These are phyloP conservation scores for Gallinago jamesoni DNA, from an alignment of 2,113 vertebrate species.

Conservation along the genomic window DNA sequence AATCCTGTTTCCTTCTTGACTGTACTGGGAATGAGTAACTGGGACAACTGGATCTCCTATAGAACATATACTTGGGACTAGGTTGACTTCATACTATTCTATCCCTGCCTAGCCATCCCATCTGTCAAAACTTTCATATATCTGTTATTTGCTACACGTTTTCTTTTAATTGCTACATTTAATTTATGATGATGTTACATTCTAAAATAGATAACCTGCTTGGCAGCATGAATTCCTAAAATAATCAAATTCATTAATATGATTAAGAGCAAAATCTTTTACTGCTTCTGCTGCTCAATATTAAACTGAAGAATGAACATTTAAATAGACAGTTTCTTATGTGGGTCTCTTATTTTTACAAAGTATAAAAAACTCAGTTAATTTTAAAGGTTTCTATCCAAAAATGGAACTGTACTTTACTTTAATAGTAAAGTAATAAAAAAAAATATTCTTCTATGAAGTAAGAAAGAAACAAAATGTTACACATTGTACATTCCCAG, in stretches of 20 bases:
- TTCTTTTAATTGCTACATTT: not conserved
- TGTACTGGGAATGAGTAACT: not conserved
- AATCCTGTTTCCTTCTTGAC: not conserved
- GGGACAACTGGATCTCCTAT: not conserved
- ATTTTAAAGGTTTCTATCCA: slow-evolving; percentile 2
- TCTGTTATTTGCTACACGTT: not conserved
- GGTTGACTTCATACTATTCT: not conserved
- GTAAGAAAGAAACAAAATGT: slow-evolving; percentile 17
- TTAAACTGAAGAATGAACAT: not conserved
- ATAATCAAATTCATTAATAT: slow-evolving; percentile 45
- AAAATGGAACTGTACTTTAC: slow-evolving; percentile 37
- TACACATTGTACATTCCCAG: not conserved
- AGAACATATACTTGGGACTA: not conserved
- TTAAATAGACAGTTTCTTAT: not conserved
- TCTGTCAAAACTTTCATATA: not conserved
- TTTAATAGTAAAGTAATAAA: slow-evolving; percentile 29
- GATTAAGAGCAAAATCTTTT: not conserved
- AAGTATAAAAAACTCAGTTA: not conserved
- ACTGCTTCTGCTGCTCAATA: not conserved
- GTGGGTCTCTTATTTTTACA: not conserved
- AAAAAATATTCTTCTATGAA: not conserved
- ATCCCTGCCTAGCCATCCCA: not conserved
- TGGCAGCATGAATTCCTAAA: slow-evolving; percentile 21
- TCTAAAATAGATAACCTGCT: slow-evolving; percentile 44
- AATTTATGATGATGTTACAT: not conserved